Conservation (phyloP, 2,888 invertebrate species). For the Pollenia labialis region DNA sequence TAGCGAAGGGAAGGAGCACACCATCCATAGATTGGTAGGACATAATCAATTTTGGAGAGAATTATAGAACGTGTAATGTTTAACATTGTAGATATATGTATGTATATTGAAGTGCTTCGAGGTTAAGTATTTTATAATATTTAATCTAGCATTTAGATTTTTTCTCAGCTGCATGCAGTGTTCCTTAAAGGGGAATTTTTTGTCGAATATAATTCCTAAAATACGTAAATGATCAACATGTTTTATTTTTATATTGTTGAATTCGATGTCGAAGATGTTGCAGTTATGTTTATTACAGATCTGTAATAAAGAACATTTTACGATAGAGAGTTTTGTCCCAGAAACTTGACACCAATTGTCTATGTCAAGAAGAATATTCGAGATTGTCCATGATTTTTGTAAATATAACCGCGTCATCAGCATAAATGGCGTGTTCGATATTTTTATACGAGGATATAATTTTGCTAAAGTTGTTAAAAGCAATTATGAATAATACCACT, state of each 20-base stretch:
- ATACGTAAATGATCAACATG: neutral
- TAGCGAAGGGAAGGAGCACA: neutral
- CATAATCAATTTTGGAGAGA: constrained; percentile 16
- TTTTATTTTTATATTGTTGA: constrained; percentile 16
- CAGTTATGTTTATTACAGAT: constrained; percentile 32
- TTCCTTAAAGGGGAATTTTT: constrained; percentile 18
- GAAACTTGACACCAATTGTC: constrained; percentile 13
- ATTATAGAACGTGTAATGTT: no score
- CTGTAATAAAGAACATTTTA: constrained; percentile 5
- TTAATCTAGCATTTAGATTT: constrained; percentile 11
- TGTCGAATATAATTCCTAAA: neutral
- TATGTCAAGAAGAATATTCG: neutral
- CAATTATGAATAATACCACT: constrained; percentile 13
- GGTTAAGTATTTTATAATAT: no score
- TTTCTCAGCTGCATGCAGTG: constrained; percentile 2
- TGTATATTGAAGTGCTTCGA: no score
- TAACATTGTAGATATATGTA: no score
- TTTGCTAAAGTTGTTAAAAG: constrained; percentile 37
- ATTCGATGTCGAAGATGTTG: neutral
- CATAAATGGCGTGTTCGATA: constrained; percentile 24
- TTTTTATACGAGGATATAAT: neutral
- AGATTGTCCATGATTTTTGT: constrained; percentile 10
- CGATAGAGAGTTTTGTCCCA: neutral
- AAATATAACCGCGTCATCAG: constrained; percentile 22
- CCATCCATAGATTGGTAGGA: neutral